These are phyloP conservation scores for Eulemur macaco DNA, from an alignment of 2,113 vertebrate genomes.

Conservation along the genomic window DNA sequence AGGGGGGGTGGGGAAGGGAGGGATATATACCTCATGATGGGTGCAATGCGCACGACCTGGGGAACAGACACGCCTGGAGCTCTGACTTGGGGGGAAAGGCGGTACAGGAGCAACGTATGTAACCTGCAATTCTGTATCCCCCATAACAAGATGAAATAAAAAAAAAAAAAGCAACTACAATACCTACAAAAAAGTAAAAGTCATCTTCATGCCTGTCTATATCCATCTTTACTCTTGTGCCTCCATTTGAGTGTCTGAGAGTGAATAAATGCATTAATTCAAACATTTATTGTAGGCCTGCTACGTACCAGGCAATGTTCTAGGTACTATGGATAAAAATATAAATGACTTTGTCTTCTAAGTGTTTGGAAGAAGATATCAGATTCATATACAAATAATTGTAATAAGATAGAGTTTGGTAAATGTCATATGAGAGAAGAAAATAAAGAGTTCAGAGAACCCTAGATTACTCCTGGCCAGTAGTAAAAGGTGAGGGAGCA, in stretches of 20 bases:
- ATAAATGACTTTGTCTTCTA: neutral
- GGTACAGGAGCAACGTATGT: no score
- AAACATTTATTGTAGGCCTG: neutral
- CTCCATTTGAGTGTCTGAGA: neutral
- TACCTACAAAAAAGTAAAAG: neutral
- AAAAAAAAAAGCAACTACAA: neutral
- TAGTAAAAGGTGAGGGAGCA: neutral
- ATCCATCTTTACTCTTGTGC: neutral
- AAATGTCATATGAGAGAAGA: neutral
- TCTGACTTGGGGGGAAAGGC: no score
- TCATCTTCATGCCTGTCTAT: neutral
- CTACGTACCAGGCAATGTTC: neutral
- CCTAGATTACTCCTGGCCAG: neutral
- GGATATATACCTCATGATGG: no score
- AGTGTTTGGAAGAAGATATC: neutral
- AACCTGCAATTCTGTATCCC: no score
- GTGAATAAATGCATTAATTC: neutral
- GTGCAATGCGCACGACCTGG: no score
- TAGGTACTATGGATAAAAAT: neutral
- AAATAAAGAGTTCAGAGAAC: neutral
- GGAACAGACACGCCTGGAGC: no score
- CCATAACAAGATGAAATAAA: no score
- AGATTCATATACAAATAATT: slow-evolving; percentile 2
- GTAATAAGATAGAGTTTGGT: neutral
- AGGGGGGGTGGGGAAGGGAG: no score